A percentile compares a stretch with the other conserved stretches of the same genome.
These are phyloP conservation scores for Zygogramma bicolorata DNA, from an alignment of 2,888 invertebrate species.

Conservation along the genomic window DNA sequence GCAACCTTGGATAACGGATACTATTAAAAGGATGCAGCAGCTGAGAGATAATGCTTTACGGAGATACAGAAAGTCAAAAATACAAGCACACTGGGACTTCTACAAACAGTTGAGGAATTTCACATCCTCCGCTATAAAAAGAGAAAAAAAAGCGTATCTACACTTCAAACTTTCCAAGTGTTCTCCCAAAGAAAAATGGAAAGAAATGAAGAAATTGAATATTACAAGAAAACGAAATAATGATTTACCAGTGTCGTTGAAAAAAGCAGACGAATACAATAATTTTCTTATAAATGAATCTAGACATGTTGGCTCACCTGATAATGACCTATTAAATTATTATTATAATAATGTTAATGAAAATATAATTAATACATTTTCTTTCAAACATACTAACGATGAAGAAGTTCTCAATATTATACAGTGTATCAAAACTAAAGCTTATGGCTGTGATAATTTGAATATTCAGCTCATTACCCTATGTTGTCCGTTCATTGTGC, in stretches of 20 bases:
- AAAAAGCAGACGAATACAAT: not conserved
- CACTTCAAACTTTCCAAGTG: too few species aligned
- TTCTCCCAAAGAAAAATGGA: not conserved
- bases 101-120: not conserved
- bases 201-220: not conserved
- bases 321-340: too few species aligned
- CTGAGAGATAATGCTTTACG: not conserved
- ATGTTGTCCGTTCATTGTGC: too few species aligned
- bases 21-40: not conserved
- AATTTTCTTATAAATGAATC: not conserved
- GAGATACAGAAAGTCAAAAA: not conserved
- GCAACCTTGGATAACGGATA: not conserved
- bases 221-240: not conserved
- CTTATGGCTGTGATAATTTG: not conserved
- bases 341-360: not conserved
- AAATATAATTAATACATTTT: not conserved
- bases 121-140: not conserved
- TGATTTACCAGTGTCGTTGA: not conserved
- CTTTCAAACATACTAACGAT: not conserved
- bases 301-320: not conserved
- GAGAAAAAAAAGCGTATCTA: not conserved
- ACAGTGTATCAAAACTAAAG: not conserved
- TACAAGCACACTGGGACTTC: not conserved
- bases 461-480: not conserved
- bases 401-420: not conserved